phyloP scores from a whole-genome alignment of 2,888 invertebrate species.

The Trichogramma evanescens region DNA sequence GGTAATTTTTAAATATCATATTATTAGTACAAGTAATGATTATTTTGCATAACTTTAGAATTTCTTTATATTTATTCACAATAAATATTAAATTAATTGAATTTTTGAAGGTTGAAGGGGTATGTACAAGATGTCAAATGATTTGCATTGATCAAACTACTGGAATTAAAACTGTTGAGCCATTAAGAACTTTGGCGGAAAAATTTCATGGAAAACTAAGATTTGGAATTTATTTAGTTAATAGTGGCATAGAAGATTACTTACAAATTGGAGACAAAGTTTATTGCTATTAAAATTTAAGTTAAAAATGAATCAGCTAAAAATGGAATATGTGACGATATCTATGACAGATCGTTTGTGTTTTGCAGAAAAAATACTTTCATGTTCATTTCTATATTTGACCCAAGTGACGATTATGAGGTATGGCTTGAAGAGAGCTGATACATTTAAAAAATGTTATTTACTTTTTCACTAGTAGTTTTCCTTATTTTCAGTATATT shows the following conservation, averaged over 20 bases:
- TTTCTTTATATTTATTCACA: neutral
- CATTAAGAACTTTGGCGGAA: constrained; percentile 67
- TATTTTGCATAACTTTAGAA: neutral
- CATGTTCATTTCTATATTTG: no score
- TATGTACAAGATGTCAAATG: constrained; percentile 90
- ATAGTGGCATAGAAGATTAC: constrained; percentile 20
- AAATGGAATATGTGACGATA: no score
- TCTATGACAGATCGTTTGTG: no score
- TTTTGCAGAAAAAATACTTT: no score
- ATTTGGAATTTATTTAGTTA: constrained; percentile 71
- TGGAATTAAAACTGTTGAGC: constrained; percentile 72
- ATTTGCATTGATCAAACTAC: constrained; percentile 87
- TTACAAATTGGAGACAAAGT: constrained; percentile 36
- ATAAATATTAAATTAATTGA: neutral
- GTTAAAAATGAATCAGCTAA: no score
- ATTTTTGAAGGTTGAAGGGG: constrained; percentile 61
- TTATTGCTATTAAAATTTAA: constrained; percentile 19
- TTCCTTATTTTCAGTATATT: no score
- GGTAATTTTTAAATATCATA: constrained; percentile 47
- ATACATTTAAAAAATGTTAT: no score
- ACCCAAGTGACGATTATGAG: no score
- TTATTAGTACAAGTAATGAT: neutral
- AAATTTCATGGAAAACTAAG: constrained; percentile 68
- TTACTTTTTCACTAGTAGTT: no score
- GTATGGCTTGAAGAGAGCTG: no score